Percentiles rank a stretch among this genome's conserved stretches.
These are phyloP conservation scores for Oryctes rhinoceros DNA, from an alignment of 1,140 invertebrate species.

Conservation along the genomic window DNA sequence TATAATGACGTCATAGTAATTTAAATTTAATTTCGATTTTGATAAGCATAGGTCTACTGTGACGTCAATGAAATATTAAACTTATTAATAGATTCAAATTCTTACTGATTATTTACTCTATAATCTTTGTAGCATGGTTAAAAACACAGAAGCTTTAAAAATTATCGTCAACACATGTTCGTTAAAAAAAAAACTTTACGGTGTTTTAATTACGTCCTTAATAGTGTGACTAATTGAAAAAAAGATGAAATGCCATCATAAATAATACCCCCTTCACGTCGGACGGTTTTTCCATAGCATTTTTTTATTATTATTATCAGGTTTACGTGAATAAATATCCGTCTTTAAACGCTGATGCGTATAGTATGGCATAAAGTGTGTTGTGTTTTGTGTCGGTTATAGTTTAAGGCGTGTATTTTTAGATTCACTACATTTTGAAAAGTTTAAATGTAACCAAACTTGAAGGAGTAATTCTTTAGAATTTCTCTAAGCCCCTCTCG, in stretches of 20 bases:
- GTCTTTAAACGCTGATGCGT: neutral
- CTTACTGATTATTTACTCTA: too few relatives aligned
- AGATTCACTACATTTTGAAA: conserved; percentile 16
- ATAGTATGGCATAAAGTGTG: neutral
- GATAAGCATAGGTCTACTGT: too few relatives aligned
- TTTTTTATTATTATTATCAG: neutral
- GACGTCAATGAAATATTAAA: too few relatives aligned
- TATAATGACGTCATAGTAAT: too few relatives aligned
- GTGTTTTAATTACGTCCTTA: neutral
- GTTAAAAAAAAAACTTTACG: neutral
- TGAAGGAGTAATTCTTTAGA: conserved; percentile 33
- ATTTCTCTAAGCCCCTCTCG: conserved; percentile 28
- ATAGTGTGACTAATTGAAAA: neutral
- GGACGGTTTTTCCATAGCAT: too few relatives aligned
- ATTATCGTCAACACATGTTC: neutral
- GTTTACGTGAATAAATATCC: neutral
- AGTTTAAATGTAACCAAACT: conserved; percentile 25
- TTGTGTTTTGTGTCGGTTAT: neutral
- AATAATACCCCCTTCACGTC: neutral
- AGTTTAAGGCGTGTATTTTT: neutral
- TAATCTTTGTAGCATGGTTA: too few relatives aligned
- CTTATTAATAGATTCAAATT: too few relatives aligned
- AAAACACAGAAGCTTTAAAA: neutral
- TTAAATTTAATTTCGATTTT: too few relatives aligned
- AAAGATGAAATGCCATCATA: neutral